These are phyloP conservation scores for Cheiracanthium punctorium DNA, from an alignment of 2,888 invertebrate species.

Conservation along the genomic window DNA sequence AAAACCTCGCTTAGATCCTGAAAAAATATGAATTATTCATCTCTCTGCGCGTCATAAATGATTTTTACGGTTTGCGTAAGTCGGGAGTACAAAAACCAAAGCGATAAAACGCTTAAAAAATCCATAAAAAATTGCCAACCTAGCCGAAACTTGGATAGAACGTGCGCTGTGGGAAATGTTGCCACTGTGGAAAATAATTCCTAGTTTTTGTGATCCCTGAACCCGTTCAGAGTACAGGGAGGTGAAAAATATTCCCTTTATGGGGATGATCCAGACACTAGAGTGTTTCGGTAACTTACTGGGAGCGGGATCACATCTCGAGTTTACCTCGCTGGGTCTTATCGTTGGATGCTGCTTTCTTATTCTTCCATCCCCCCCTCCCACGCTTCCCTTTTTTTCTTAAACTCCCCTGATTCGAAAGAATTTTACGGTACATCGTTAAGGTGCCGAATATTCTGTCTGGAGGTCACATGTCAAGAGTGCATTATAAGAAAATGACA, in stretches of 20 bases:
- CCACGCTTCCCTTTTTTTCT: background rate
- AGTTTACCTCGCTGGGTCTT: conserved; percentile 31
- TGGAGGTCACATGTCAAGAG: conserved; percentile 43
- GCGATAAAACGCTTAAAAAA: conserved; percentile 69
- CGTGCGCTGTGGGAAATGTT: conserved; percentile 54
- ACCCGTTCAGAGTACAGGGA: conserved; percentile 29
- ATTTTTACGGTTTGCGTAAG: conserved; percentile 65
- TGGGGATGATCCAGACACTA: conserved; percentile 39
- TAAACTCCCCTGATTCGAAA: conserved; percentile 33
- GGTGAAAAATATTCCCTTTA: conserved; percentile 51
- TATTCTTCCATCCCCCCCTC: conserved; percentile 42
- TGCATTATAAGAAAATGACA: conserved; percentile 59
- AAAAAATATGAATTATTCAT: conserved; percentile 67
- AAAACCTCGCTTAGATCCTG: conserved; percentile 48
- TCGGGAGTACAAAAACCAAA: conserved; percentile 65
- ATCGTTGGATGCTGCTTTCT: no score
- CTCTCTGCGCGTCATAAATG: conserved; percentile 58
- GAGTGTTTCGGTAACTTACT: conserved; percentile 45
- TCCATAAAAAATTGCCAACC: conserved; percentile 53
- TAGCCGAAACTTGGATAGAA: conserved; percentile 12
- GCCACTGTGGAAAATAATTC: conserved; percentile 60
- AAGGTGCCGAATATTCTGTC: conserved; percentile 32
- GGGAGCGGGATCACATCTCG: no score
- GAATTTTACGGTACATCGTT: conserved; percentile 60
- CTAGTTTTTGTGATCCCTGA: conserved; percentile 38